phyloP scores from a whole-genome alignment of 2,797 vertebrate genomes.

The Eulemur rubriventer region DNA sequence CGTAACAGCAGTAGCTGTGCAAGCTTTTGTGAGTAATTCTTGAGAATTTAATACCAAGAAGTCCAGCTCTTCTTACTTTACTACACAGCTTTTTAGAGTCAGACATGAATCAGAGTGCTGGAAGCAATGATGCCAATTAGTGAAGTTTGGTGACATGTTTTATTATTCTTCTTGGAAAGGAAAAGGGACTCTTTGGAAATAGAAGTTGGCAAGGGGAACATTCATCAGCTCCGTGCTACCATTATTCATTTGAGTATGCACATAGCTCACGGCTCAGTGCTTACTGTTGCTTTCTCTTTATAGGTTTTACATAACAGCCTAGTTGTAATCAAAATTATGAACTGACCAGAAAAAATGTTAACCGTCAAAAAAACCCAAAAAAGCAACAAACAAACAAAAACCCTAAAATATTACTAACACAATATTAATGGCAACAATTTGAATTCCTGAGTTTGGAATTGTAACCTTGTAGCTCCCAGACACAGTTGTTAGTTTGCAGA shows the following conservation, averaged over 20 bases:
- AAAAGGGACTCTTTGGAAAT: not conserved
- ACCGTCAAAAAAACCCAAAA: not conserved
- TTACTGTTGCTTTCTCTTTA: not conserved
- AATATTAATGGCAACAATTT: not conserved
- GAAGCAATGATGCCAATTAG: not conserved
- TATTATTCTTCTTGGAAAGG: not conserved
- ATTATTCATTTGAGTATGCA: not conserved
- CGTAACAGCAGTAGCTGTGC: too few species aligned
- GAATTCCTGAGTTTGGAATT: not conserved
- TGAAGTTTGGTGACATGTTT: not conserved
- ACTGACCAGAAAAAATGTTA: not conserved
- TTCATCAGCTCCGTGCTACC: rapidly evolving
- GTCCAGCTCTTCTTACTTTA: too few species aligned
- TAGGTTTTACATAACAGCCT: rapidly evolving
- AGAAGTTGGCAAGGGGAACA: not conserved
- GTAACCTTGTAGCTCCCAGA: not conserved
- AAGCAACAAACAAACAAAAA: too few species aligned
- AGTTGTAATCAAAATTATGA: not conserved
- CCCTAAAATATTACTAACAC: too few species aligned
- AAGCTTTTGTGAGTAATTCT: not conserved
- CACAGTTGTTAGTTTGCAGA: not conserved
- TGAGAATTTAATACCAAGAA: not conserved
- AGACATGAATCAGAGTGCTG: not conserved
- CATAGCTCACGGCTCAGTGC: rapidly evolving
- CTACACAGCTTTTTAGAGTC: not conserved